Conservation (phyloP, 64 coral and sea anemone genomes). For the Porites lutea region DNA sequence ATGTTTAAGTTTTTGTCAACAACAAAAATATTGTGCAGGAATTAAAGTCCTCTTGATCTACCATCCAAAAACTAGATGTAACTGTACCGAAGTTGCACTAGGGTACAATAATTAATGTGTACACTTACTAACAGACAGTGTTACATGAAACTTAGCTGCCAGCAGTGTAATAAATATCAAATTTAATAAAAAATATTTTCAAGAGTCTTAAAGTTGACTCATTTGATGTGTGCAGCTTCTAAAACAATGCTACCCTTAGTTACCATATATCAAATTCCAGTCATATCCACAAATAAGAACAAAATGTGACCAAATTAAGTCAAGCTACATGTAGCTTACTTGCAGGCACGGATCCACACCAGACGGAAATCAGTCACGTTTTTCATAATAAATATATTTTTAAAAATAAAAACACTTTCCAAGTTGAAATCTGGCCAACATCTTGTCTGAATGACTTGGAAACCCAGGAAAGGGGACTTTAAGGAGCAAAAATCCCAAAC, state of each 20-base stretch:
- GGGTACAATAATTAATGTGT: background rate
- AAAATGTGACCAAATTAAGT: too few relatives aligned
- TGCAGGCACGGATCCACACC: too few relatives aligned
- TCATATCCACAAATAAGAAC: too few relatives aligned
- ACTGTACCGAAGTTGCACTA: background rate
- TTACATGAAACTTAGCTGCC: background rate
- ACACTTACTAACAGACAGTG: background rate
- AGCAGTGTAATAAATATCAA: slow-evolving; percentile 27
- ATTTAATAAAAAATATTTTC: slow-evolving; percentile 5
- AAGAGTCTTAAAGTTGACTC: slow-evolving; percentile 2
- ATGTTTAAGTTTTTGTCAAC: background rate
- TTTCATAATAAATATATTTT: too few relatives aligned
- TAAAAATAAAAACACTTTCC: too few relatives aligned
- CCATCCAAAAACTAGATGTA: background rate
- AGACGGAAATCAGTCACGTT: too few relatives aligned
- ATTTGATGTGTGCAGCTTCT: background rate
- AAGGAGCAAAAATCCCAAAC: too few relatives aligned
- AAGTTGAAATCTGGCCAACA: too few relatives aligned
- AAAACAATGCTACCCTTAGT: background rate
- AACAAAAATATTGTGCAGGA: slow-evolving; percentile 14
- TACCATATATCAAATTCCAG: background rate
- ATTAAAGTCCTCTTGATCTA: background rate
- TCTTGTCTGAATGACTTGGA: too few relatives aligned
- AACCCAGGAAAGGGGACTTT: too few relatives aligned
- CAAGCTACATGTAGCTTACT: too few relatives aligned